Conservation (phyloP, 2,888 invertebrate species). For the Noctua fimbriata region DNA sequence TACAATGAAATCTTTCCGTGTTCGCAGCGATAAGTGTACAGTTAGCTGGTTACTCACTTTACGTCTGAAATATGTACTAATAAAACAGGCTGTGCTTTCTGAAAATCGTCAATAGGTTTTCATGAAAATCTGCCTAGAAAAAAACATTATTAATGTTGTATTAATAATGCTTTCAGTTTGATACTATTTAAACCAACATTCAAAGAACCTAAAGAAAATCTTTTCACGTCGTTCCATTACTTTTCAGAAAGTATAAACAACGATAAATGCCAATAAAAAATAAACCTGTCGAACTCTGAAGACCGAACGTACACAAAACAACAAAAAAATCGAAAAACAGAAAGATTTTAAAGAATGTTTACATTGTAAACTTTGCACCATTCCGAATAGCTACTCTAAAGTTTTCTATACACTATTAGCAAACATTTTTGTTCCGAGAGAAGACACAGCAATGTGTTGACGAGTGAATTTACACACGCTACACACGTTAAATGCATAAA, state of each 20-base stretch:
- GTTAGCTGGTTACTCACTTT: not conserved
- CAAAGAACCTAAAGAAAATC: not conserved
- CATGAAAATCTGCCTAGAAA: not conserved
- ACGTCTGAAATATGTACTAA: not conserved
- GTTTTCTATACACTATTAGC: conserved; percentile 45
- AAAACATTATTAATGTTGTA: not conserved
- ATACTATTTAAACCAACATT: not conserved
- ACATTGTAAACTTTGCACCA: conserved; percentile 46
- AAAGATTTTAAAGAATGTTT: conserved; percentile 49
- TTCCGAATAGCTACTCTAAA: conserved; percentile 27
- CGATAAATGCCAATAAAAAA: conserved; percentile 23
- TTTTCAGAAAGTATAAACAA: not conserved
- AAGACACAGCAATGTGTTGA: conserved; percentile 68
- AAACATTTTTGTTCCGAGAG: conserved; percentile 62
- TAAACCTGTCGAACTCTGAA: conserved; percentile 19
- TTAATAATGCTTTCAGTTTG: not conserved
- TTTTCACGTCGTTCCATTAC: not conserved
- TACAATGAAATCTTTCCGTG: conserved; percentile 33
- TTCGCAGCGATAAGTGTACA: not conserved
- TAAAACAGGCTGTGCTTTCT: not conserved
- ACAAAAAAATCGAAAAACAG: conserved; percentile 37
- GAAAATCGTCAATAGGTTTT: not conserved
- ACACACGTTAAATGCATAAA: conserved; percentile 63
- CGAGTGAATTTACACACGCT: conserved; percentile 71
- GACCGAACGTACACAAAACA: conserved; percentile 29